Evolutionary conservation across 1,140 invertebrate species (phyloP), one percentile per base, ranked within the genome.

Genomic region (Diploscapter pachys): DNA sequence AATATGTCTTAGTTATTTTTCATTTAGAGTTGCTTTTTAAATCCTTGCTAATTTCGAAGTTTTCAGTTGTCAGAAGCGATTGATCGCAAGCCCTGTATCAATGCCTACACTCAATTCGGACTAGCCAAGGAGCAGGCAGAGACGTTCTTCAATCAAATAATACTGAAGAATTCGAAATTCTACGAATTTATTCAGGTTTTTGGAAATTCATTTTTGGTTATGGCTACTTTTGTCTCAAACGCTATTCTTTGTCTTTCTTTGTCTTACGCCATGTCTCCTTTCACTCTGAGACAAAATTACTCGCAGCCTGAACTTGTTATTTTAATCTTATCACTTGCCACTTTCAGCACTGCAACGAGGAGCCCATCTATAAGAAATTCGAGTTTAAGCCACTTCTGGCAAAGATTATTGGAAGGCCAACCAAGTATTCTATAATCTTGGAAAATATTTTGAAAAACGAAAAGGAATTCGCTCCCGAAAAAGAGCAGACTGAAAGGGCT

Each of bases 101-200:
- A 76, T 51, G 75, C 75, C 4, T 76, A 76, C 55, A 76, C 75
- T 4, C 51, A 57, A 51, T 76, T 76, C 56, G 75, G 75, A 52
- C 48, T 55, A 3, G 62, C 53, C 31, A 76, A 76, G n/a, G 75
- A 72, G 50, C 9, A 57, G 13, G 56, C 69, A 2, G 75, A 76
- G 13, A 48, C 49, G 13, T 13, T 63, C 3, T 72, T 52, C 6
- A 52, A 63, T 56, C 69, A 72, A 57, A 11, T 76, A 62, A 71
- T 76, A 51, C 59, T 50, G 11, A 76, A 72, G 13, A 71, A 71
- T 52, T 51, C 31, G 2, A 64, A 67, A 61, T 76, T 76, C 56
- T 11, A 54, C 2, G 75, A 72, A 4, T 76, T 71, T 55, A 64
- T 64, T 52, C 70, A 70, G 51, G 50, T 71, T 9, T 9, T 31